A percentile compares a stretch with the other conserved stretches of the same genome.
Conservation (phyloP, 1,140 invertebrate genomes). For the Stegodyphus dumicola region DNA sequence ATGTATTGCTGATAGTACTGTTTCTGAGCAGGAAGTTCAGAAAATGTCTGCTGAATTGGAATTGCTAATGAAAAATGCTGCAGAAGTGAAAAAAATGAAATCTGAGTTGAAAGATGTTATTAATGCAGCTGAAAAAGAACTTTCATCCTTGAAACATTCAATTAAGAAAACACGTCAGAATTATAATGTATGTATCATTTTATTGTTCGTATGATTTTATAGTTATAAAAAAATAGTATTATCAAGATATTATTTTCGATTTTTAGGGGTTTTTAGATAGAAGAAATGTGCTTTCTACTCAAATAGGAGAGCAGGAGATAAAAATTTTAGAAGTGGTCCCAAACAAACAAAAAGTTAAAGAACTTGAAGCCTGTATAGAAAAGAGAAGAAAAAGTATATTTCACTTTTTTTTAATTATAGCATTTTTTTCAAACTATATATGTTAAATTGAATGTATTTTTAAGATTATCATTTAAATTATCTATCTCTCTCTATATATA, state of each 20-base stretch:
- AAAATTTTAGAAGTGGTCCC: conserved; percentile 25
- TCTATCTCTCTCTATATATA: too few species aligned
- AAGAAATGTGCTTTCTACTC: neutral
- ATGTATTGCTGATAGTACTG: conserved; percentile 73
- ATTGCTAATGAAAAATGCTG: conserved; percentile 67
- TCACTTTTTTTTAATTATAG: too few species aligned
- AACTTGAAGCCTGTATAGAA: conserved; percentile 8
- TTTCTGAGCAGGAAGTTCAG: conserved; percentile 70
- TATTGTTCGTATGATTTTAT: neutral
- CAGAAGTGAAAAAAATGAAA: conserved; percentile 14
- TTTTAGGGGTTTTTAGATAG: neutral
- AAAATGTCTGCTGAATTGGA: conserved; percentile 70
- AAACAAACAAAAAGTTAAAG: conserved; percentile 20
- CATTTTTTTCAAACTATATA: too few species aligned
- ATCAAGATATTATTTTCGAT: neutral
- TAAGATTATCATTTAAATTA: too few species aligned
- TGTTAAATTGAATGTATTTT: too few species aligned
- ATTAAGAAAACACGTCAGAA: conserved; percentile 9
- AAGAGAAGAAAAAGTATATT: conserved; percentile 22
- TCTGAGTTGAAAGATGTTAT: neutral
- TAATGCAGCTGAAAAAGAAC: conserved; percentile 7
- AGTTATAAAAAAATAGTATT: neutral
- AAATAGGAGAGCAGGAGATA: conserved; percentile 31
- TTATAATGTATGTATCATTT: conserved; percentile 12
- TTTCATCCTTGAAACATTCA: conserved; percentile 14